Evolutionary conservation across 2,797 vertebrate species (phyloP).

Genomic region (Poecilia velifera): DNA sequence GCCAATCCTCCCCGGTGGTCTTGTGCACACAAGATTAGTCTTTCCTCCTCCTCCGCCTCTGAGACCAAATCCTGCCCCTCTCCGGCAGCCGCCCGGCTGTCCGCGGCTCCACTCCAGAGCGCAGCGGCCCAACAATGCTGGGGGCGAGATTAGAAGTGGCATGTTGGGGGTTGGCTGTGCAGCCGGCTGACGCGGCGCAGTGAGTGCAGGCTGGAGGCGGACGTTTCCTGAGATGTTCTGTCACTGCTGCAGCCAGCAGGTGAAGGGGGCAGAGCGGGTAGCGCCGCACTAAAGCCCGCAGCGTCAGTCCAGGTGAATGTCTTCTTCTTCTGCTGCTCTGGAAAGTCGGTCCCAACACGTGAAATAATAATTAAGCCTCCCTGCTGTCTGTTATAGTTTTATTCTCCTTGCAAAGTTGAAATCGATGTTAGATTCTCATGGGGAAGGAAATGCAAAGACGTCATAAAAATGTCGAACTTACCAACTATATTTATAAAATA

Average conservation of each 20-base stretch:
- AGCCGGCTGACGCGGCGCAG: constrained; percentile 50
- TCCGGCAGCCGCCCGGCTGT: constrained; percentile 45
- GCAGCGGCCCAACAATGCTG: constrained; percentile 51
- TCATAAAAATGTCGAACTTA: background rate
- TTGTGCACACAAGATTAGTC: constrained; percentile 65
- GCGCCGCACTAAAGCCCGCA: constrained; percentile 43
- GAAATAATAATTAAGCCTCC: constrained; percentile 1
- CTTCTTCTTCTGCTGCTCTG: background rate
- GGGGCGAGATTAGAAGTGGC: constrained; percentile 63
- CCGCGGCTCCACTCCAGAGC: constrained; percentile 56
- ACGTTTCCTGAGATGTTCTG: constrained; percentile 60
- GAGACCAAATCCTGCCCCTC: constrained; percentile 47
- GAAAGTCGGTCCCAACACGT: background rate
- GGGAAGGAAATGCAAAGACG: background rate
- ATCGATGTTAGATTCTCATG: too few species aligned
- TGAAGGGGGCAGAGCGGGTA: constrained; percentile 57
- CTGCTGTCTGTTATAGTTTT: background rate
- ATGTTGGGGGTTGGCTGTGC: constrained; percentile 47
- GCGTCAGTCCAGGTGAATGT: constrained; percentile 18
- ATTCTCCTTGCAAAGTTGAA: background rate
- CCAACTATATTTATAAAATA: background rate
- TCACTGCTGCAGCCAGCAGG: constrained; percentile 50
- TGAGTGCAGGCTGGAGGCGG: constrained; percentile 46
- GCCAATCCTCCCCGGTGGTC: constrained; percentile 59
- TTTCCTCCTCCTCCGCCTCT: constrained; percentile 34